Base-by-base conservation (phyloP, 2,113 vertebrate species). In the Alces alces region DNA sequence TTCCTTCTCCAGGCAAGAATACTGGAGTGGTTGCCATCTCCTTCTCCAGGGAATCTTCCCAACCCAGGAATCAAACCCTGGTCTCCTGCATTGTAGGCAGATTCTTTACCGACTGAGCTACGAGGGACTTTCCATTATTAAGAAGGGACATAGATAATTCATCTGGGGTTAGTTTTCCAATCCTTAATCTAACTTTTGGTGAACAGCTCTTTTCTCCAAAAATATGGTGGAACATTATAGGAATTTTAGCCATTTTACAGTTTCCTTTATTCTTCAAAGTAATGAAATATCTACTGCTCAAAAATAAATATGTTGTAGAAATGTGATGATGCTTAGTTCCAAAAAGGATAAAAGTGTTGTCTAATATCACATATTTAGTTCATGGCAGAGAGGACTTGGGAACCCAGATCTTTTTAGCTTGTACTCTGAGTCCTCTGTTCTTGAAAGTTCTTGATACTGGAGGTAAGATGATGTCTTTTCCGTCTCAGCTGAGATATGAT, bases 211-310 rank as follows among this genome's bases (percentile, higher is more conserved):
- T 79, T 96, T 93, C 50, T 79, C 39, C 83, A 86, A 80, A 96
- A 89, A 52, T 14, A 89, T 66, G 23, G 6, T 23, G 12, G 50
- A 96, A 80, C 64, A 23, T 2, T 47, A 50, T 55, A 25, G 36
- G 5, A 47, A 4, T 27, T 33, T 80, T 94, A 33, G 52, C 13
- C 21, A 36, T 90, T 73, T 61, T 64, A 19, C 3, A 94, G 23
- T 47, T 90, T 91, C 25, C 7, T 95, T 97, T 89, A 25, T 88
- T 86, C n/a, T 82, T 95, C 39, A 83, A 83, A 82, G 66, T 76
- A 76, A 57, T 33, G 61, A 89, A 70, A 55, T 3, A 57, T 47
- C 15, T 47, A 55, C 50, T 57, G 25, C 43, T 93, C 33, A 45
- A 27, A 76, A 85, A n/a, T 83, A 92, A 52, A 15, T 43, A 16